Evolutionary conservation across 2,888 invertebrate genomes (phyloP), one percentile per base, ranked within the genome.

Genomic region (Steinernema carpocapsae): DNA sequence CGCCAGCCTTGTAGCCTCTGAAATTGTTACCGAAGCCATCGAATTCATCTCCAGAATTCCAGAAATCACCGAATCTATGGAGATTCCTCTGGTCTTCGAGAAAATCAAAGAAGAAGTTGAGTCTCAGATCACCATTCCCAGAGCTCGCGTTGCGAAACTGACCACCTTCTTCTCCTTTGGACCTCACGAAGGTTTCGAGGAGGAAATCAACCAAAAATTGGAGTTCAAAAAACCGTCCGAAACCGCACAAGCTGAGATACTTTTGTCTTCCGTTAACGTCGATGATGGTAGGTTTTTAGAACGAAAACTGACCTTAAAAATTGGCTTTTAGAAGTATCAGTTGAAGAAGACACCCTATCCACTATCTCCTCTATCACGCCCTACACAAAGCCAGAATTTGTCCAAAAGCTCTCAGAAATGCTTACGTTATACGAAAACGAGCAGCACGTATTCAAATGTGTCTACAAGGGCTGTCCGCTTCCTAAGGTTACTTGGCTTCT

Each of bases 301-400:
- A n/a, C n/a, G n/a, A n/a, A n/a, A n/a, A n/a, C n/a, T n/a, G n/a
- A n/a, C n/a, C n/a, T n/a, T n/a, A n/a, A n/a, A n/a, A n/a, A n/a
- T n/a, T n/a, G n/a, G n/a, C n/a, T 76, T 83, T 71, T 73, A 83
- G 83, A 83, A 77, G 80, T 79, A 17, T 83, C 82, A 22, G 75
- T 59, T 2, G 74, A 75, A 48, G 74, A 75, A 17, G 45, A 74
- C 0, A 82, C 83, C 0, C 76, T 81, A n/a, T 81, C 82, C 82
- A 4, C 76, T 80, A 42, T 82, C 83, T 14, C 80, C 81, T 7
- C 71, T 80, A 17, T 80, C 82, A 17, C 79, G 78, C 19, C 80
- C 22, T 82, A 83, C 76, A 79, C 80, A n/a, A 72, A 77, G 17
- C 84, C 84, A 19, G 78, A 78, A 22, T 84, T 84, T 74, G 73